These are phyloP conservation scores for Hemicentrotus pulcherrimus DNA, from an alignment of 35 echinoderm and acorn worm genomes.

Conservation along the genomic window DNA sequence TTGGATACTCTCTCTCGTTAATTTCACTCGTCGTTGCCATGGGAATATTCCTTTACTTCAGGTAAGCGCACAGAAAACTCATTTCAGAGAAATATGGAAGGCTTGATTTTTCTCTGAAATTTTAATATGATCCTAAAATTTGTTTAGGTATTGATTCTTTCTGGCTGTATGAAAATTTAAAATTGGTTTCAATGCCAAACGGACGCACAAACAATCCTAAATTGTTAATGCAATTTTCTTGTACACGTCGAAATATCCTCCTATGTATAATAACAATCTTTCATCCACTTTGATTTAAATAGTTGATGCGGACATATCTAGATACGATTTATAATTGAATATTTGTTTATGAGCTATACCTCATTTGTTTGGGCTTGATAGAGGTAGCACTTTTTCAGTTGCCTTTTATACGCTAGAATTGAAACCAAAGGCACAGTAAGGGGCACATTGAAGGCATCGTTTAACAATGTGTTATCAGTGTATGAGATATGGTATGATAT, in stretches of 20 bases:
- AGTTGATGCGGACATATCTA: not conserved
- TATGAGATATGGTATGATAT: no score
- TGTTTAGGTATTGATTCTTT: no score
- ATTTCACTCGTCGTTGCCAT: constrained; percentile 75
- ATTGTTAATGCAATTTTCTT: not conserved
- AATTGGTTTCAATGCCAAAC: no score
- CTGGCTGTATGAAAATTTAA: no score
- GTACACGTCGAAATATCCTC: not conserved
- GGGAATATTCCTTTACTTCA: constrained; percentile 83
- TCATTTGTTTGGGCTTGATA: no score
- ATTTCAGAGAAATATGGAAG: not conserved
- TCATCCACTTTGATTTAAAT: not conserved
- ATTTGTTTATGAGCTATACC: no score
- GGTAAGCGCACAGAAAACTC: constrained; percentile 47
- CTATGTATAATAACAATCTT: not conserved
- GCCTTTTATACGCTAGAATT: no score
- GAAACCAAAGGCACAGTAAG: no score
- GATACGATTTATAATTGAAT: not conserved
- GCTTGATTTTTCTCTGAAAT: not conserved
- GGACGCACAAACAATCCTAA: not conserved
- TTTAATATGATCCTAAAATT: not conserved
- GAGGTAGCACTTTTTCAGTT: no score
- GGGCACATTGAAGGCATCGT: no score
- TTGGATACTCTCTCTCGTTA: constrained; percentile 79
- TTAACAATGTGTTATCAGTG: no score